These are phyloP conservation scores for Parochlus steinenii DNA, from an alignment of 2,888 invertebrate species.

Conservation along the genomic window DNA sequence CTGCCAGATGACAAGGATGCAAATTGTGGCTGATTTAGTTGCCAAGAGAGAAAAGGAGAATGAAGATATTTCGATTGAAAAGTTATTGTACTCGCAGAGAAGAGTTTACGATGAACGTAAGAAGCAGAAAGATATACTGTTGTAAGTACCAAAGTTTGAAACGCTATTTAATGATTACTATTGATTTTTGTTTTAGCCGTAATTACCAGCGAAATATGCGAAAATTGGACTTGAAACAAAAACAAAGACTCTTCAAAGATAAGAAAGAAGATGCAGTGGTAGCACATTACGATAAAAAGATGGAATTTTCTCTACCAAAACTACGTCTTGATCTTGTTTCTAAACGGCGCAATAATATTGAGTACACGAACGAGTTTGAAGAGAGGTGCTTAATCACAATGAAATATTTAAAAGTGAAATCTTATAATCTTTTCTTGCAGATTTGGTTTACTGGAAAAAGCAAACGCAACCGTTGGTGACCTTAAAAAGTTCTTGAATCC, in stretches of 20 bases:
- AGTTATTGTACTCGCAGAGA: conserved; percentile 34
- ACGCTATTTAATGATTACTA: background rate
- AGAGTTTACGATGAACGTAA: conserved; percentile 20
- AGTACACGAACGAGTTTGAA: conserved; percentile 18
- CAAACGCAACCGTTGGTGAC: conserved; percentile 3
- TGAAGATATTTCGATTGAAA: conserved; percentile 30
- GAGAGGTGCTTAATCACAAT: conserved; percentile 14
- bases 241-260: conserved; percentile 27
- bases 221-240: conserved; percentile 31
- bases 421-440: no score
- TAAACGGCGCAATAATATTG: conserved; percentile 35
- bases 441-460: conserved; percentile 6
- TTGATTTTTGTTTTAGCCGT: conserved; percentile 16
- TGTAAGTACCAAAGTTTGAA: conserved; percentile 5
- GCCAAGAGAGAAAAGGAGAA: conserved; percentile 38
- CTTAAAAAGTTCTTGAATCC: conserved; percentile 7
- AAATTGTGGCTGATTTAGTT: conserved; percentile 36
- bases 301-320: conserved; percentile 45
- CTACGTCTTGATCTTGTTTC: conserved; percentile 49
- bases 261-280: conserved; percentile 31
- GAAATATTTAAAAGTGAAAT: background rate
- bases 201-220: conserved; percentile 31
- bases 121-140: conserved; percentile 5
- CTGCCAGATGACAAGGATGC: conserved; percentile 48
- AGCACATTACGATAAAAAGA: conserved; percentile 38